phyloP scores from a whole-genome alignment of 2,797 vertebrate genomes.

The Chrysocyon brachyurus region DNA sequence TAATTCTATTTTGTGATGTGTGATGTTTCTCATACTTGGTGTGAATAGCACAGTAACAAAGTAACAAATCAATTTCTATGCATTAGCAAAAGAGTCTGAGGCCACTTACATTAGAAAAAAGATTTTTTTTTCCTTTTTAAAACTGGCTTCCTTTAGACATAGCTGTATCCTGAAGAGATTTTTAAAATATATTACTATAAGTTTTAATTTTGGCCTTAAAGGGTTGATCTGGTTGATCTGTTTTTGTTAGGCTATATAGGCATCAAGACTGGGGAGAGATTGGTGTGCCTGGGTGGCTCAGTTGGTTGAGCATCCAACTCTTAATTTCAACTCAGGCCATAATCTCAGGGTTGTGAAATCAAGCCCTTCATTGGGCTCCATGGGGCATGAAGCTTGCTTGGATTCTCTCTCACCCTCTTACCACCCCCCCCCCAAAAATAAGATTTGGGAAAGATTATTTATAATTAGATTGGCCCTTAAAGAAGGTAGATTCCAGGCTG shows the following conservation, averaged over 20 bases:
- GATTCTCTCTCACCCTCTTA: not conserved
- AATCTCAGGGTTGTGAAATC: not conserved
- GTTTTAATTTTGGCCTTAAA: conserved; percentile 44
- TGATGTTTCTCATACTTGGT: not conserved
- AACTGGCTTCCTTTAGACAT: not conserved
- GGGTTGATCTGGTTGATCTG: not conserved
- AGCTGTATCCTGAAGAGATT: not conserved
- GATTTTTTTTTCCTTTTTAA: not conserved
- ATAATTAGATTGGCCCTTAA: not conserved
- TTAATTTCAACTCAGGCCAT: not conserved
- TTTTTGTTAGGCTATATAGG: not conserved
- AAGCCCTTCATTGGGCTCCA: not conserved
- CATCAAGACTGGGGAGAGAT: not conserved
- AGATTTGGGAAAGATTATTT: not conserved
- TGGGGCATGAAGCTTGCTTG: not conserved
- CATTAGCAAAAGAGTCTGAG: conserved; percentile 34
- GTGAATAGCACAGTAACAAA: not conserved
- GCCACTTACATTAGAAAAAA: not conserved
- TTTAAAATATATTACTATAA: not conserved
- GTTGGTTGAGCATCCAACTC: not conserved
- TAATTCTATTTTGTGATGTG: not conserved
- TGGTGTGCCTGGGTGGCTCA: not conserved
- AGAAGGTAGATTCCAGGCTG: not conserved
- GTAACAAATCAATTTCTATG: not conserved
- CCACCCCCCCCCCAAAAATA: not conserved